A percentile compares a stretch with the other conserved stretches of the same genome.
phyloP scores from a whole-genome alignment of 2,888 invertebrate species.

The Cenopis cana region DNA sequence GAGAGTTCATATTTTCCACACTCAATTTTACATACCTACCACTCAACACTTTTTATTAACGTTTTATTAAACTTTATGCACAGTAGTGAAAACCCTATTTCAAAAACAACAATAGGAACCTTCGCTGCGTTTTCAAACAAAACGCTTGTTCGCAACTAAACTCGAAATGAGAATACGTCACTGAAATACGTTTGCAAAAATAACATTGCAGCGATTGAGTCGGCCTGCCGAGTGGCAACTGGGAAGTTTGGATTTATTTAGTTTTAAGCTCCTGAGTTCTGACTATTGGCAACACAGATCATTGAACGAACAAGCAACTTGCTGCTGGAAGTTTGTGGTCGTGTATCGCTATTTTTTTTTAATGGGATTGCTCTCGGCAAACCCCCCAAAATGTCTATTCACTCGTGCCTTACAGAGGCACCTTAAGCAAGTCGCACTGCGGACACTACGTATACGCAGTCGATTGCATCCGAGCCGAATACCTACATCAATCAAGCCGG shows the following conservation, averaged over 20 bases:
- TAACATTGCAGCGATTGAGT: constrained; percentile 36
- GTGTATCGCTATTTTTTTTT: too few relatives aligned
- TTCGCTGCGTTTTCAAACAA: constrained; percentile 19
- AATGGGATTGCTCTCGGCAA: too few relatives aligned
- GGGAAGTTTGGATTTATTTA: constrained; percentile 34
- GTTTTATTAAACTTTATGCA: not conserved
- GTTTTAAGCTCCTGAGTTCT: constrained; percentile 22
- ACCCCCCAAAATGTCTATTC: too few relatives aligned
- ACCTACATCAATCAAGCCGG: not conserved
- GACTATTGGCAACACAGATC: constrained; percentile 17
- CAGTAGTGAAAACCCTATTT: constrained; percentile 1
- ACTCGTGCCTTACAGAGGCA: too few relatives aligned
- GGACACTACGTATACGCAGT: too few relatives aligned
- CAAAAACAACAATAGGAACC: constrained; percentile 5
- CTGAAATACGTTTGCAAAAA: constrained; percentile 40
- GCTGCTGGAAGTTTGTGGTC: not conserved
- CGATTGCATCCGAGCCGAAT: not conserved
- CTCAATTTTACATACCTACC: not conserved
- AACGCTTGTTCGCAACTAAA: constrained; percentile 32
- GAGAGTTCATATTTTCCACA: not conserved
- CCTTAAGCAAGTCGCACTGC: not conserved
- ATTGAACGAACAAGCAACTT: constrained; percentile 19
- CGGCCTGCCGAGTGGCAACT: constrained; percentile 29
- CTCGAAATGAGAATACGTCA: constrained; percentile 37
- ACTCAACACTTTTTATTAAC: too few relatives aligned